Percentiles rank a stretch among this genome's conserved stretches.
Evolutionary conservation across 2,888 invertebrate genomes (phyloP).

Genomic region (Netelia fuscicornis): DNA sequence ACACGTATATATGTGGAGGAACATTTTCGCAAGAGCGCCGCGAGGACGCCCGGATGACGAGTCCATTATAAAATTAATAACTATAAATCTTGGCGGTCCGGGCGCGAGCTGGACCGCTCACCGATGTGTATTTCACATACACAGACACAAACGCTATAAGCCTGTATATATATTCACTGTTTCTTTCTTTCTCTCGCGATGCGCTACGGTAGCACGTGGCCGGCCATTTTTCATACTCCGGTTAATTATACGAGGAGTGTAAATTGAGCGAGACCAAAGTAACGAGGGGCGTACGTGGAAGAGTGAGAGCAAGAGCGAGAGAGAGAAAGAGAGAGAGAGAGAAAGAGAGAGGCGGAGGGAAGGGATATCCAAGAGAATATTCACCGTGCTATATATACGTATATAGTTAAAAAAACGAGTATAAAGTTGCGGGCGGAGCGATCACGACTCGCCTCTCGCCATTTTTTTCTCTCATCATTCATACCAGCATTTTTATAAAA

Average conservation of each 20-base stretch:
- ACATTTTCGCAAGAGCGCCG: conserved; percentile 64
- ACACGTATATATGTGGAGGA: conserved; percentile 2
- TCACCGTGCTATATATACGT: conserved; percentile 12
- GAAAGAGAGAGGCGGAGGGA: conserved; percentile 30
- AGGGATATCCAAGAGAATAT: conserved; percentile 46
- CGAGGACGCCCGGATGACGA: conserved; percentile 76
- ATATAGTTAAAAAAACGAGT: conserved; percentile 29
- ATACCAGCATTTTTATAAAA: background rate
- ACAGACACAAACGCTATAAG: conserved; percentile 26
- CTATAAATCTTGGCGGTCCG: conserved; percentile 79
- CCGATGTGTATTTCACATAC: conserved; percentile 42
- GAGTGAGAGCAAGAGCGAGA: conserved; percentile 56
- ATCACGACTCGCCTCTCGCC: conserved; percentile 49
- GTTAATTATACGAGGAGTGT: conserved; percentile 81
- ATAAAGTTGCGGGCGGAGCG: conserved; percentile 56
- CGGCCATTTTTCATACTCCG: conserved; percentile 80
- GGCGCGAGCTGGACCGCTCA: conserved; percentile 68
- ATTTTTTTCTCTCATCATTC: conserved; percentile 41
- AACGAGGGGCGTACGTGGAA: conserved; percentile 73
- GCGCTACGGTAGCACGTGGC: conserved; percentile 80
- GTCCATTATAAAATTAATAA: conserved; percentile 83
- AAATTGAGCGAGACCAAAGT: conserved; percentile 79
- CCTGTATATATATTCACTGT: conserved; percentile 24
- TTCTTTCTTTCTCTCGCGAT: conserved; percentile 55
- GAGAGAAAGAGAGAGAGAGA: conserved; percentile 32